These are phyloP conservation scores for Rhinolophus ferrumequinum DNA, from an alignment of 2,113 vertebrate species.

Conservation along the genomic window DNA sequence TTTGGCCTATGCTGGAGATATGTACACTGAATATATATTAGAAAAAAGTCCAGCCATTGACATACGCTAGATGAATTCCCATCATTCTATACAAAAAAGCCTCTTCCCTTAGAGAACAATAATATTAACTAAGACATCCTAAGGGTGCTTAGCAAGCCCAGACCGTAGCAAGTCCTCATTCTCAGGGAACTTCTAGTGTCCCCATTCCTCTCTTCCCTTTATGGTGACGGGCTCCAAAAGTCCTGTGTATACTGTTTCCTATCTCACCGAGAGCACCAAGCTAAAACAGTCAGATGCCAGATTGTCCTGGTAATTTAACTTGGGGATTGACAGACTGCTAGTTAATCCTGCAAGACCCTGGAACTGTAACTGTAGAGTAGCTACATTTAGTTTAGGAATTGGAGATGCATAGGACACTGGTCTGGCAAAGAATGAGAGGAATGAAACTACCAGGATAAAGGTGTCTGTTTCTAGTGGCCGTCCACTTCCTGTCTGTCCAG, in stretches of 20 bases:
- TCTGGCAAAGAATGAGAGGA: neutral
- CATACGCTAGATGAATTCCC: neutral
- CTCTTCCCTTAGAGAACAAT: neutral
- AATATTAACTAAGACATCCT: neutral
- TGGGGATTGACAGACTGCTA: neutral
- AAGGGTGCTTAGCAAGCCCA: neutral
- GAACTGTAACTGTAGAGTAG: neutral
- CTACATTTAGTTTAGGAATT: neutral
- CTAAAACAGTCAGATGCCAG: neutral
- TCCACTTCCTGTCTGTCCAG: neutral
- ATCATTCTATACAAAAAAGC: neutral
- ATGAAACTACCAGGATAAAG: neutral
- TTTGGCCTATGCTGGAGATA: neutral
- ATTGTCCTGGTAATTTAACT: neutral
- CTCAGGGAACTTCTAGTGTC: neutral
- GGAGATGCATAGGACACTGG: neutral
- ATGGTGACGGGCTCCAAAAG: neutral
- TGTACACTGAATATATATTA: neutral
- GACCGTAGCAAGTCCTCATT: neutral
- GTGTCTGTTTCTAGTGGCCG: neutral
- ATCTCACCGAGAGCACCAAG: neutral
- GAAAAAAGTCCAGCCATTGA: neutral
- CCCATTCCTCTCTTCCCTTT: neutral
- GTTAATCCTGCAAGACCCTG: neutral
- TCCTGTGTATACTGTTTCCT: neutral